These are phyloP conservation scores for Centruroides vittatus DNA, from an alignment of 1,140 invertebrate genomes.

Conservation along the genomic window DNA sequence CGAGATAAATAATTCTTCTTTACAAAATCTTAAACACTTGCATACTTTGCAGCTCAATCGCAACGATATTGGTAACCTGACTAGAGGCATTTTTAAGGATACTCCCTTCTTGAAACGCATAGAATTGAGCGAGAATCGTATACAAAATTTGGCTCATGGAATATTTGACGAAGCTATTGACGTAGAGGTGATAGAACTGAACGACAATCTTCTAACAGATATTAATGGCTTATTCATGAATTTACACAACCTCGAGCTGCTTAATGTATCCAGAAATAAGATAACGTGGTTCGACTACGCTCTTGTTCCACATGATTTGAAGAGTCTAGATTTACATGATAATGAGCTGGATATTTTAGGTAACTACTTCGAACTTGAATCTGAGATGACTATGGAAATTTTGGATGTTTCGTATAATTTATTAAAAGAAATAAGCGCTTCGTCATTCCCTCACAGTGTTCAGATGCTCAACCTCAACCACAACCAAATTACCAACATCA, in stretches of 20 bases:
- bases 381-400: slow-evolving; percentile 35
- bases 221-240: slow-evolving; percentile 71
- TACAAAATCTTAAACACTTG: slow-evolving; percentile 47
- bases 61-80: slow-evolving; percentile 49
- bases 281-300: slow-evolving; percentile 81
- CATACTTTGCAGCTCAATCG: slow-evolving; percentile 69
- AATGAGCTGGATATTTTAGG: slow-evolving; percentile 68
- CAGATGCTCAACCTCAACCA: slow-evolving; percentile 64
- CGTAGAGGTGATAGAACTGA: slow-evolving; percentile 67
- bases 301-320: slow-evolving; percentile 58
- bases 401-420: slow-evolving; percentile 70
- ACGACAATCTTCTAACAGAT: slow-evolving; percentile 66
- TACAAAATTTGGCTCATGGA: slow-evolving; percentile 61
- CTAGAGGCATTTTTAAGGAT: slow-evolving; percentile 56
- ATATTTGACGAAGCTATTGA: slow-evolving; percentile 61
- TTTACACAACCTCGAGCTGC: slow-evolving; percentile 61
- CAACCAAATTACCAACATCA: slow-evolving; percentile 59
- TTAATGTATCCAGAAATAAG: slow-evolving; percentile 82
- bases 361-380: slow-evolving; percentile 63
- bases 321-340: slow-evolving; percentile 78
- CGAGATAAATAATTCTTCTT: slow-evolving; percentile 5
- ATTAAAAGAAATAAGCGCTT: slow-evolving; percentile 50
- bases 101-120: slow-evolving; percentile 64
- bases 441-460: slow-evolving; percentile 55
- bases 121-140: slow-evolving; percentile 73